phyloP scores from a whole-genome alignment of 1,140 invertebrate species.

The Brachystomella parvula region DNA sequence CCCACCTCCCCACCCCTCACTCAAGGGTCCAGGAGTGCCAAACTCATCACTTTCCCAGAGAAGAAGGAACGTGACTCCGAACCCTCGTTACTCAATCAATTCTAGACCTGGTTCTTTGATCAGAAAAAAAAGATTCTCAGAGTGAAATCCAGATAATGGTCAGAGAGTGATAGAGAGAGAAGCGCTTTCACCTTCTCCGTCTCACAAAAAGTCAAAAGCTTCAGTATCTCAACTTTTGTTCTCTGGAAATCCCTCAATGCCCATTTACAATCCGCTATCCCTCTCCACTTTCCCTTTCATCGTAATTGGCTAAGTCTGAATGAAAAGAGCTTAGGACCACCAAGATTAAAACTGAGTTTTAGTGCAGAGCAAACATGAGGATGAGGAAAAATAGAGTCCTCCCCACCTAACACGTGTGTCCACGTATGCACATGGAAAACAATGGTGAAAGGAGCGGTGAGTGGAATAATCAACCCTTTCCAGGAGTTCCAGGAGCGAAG shows the following conservation, averaged over 20 bases:
- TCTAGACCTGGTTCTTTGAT: neutral
- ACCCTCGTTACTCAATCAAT: slow-evolving; percentile 12
- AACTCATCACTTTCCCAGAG: slow-evolving; percentile 4
- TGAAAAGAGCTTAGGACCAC: too few relatives aligned
- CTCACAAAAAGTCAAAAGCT: neutral
- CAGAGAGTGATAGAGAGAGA: too few relatives aligned
- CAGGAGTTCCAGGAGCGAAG: too few relatives aligned
- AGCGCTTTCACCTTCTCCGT: neutral
- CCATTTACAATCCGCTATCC: neutral
- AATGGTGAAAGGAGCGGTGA: too few relatives aligned
- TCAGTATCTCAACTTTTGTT: neutral
- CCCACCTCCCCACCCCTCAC: neutral
- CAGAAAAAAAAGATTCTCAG: slow-evolving; percentile 1
- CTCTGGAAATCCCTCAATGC: neutral
- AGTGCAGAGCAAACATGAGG: too few relatives aligned
- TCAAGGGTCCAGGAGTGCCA: neutral
- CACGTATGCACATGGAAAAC: too few relatives aligned
- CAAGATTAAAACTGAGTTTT: too few relatives aligned
- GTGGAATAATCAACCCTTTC: too few relatives aligned
- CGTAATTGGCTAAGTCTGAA: slow-evolving; percentile 12
- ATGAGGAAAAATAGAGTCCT: too few relatives aligned
- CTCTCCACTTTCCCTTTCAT: neutral
- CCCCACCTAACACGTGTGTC: too few relatives aligned
- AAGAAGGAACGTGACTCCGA: neutral
- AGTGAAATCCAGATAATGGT: slow-evolving; percentile 4